Conservation (phyloP, 2,797 vertebrate species). For the Sibirionetta formosa region DNA sequence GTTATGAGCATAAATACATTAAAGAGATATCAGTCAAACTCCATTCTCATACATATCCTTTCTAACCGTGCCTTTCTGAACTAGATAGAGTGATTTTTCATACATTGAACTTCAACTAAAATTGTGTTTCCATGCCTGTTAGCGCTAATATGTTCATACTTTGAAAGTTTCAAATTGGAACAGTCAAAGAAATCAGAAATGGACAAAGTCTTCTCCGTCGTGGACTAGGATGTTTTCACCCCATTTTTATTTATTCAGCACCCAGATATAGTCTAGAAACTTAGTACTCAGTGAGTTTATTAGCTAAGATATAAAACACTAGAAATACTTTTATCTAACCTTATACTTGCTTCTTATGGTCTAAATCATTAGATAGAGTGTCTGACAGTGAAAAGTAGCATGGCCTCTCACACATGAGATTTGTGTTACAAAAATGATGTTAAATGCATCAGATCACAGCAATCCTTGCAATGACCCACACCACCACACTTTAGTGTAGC, state of each 20-base stretch:
- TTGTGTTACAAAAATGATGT: neutral
- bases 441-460: neutral
- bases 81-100: neutral
- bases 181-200: neutral
- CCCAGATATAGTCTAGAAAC: neutral
- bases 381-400: neutral
- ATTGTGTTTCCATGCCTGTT: neutral
- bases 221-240: neutral
- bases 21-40: conserved; percentile 36
- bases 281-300: neutral
- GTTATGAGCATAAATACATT: conserved; percentile 47
- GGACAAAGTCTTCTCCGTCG: neutral
- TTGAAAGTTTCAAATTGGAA: neutral
- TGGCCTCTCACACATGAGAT: neutral
- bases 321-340: neutral
- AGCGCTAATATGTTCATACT: neutral
- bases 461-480: accelerated
- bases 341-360: neutral
- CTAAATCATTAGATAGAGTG: neutral
- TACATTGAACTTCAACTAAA: neutral
- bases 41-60: conserved; percentile 37
- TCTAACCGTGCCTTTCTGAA: conserved; percentile 29
- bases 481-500: neutral
- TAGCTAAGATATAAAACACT: neutral
- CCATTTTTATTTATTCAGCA: neutral